Evolutionary conservation across 2,113 vertebrate genomes (phyloP), one percentile per base, ranked within the genome.

Genomic region (Seriola aureovittata): DNA sequence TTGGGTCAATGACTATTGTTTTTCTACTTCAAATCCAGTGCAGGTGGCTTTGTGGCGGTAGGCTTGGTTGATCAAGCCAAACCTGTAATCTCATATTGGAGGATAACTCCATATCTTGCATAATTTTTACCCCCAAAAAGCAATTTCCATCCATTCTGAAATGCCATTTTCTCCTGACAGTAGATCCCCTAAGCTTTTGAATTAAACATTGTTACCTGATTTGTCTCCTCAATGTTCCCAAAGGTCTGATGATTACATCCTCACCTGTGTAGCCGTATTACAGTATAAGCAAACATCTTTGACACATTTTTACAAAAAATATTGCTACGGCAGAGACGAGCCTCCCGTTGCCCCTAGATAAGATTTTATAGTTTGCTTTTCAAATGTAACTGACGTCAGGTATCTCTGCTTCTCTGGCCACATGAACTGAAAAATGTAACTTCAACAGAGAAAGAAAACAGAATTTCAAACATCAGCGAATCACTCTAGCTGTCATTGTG

Each of bases 1-100:
- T 50, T 86, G 25, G 66, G 70, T 79, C 85, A 70, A 25, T 36
- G 3, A 8, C 6, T 46, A 17, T 65, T 66, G 40, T 58, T 75
- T 78, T 21, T 52, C 11, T 23, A 5, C 5, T 64, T 78, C 25
- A 77, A 74, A 80, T 81, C 86, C 55, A 58, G 34, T 40, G 42
- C 80, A 76, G 78, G 84, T 86, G 75, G 80, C 62, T 84, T 34
- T 66, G 48, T 71, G 70, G 29, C 5, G 1, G 42, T 57, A 21
- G 44, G 62, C 66, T 75, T 16, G 62, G 67, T 66, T 59, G 79
- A 91, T 86, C 72, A 80, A 80, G 64, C 72, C 25, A 1, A 80
- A 36, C 42, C 78, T 75, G 59, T 92, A 85, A 90, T 90, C 85
- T 93, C 75, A 82, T 84, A 86, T 81, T 60, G 71, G 46, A 83